A percentile compares a stretch with the other conserved stretches of the same genome.
phyloP scores from a whole-genome alignment of 2,113 vertebrate genomes.

The Etheostoma cragini region DNA sequence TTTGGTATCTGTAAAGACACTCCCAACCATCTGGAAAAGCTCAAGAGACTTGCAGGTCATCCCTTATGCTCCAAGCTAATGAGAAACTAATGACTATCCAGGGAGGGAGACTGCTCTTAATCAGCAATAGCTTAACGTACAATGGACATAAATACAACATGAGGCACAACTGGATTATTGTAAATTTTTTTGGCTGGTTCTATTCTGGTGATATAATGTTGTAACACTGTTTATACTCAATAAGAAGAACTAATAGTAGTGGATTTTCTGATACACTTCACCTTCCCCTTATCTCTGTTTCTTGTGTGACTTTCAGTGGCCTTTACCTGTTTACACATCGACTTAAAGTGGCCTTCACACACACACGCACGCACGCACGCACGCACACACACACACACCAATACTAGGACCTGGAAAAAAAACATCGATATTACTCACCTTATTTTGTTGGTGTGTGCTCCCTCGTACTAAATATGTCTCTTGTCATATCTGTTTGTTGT shows the following conservation, averaged over 20 bases:
- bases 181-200: constrained; percentile 14
- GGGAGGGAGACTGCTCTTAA: constrained; percentile 52
- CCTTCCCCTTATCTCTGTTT: not conserved
- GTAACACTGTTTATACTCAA: not conserved
- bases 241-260: not conserved
- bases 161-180: constrained; percentile 1
- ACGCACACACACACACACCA: not conserved
- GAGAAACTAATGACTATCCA: constrained; percentile 59
- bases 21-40: constrained; percentile 63
- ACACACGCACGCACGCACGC: not conserved
- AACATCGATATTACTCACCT: not conserved
- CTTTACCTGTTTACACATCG: constrained; percentile 10
- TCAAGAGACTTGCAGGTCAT: constrained; percentile 60
- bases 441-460: constrained; percentile 25
- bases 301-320: not conserved
- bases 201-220: not conserved
- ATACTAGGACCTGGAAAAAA: not conserved
- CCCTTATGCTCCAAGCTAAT: constrained; percentile 48
- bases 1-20: constrained; percentile 49
- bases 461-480: constrained; percentile 35
- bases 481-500: not conserved
- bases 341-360: not conserved
- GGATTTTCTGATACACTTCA: not conserved
- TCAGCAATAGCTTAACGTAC: constrained; percentile 25
- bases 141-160: not conserved